Evolutionary conservation across 2,113 vertebrate species (phyloP), one percentile per base, ranked within the genome.

Genomic region (Callospermophilus lateralis): DNA sequence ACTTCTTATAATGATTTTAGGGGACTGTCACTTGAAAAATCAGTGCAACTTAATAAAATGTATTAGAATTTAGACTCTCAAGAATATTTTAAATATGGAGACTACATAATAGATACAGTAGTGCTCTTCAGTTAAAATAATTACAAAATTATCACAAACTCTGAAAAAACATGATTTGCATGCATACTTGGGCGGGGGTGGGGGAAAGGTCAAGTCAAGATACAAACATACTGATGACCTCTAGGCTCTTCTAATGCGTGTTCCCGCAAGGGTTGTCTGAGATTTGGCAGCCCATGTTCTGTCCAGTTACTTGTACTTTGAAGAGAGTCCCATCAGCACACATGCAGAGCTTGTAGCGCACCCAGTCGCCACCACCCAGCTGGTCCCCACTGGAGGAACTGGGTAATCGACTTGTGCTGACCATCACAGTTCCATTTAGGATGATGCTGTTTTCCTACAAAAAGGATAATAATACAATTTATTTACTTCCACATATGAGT

Each of bases 261-360:
- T 98, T 98, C 70, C 99, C 98, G 0, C 99, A 99, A 0, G 99
- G 99, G 93, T 99, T 99, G 96, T 99, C 99, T 28, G 99, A 98
- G 0, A 99, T 99, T 97, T 99, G 99, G 97, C 99, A 99, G 92
- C 99, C 99, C 99, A 99, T 99, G 98, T 99, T 99, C 45, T 98
- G 97, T 81, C 99, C 98, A 4, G 99, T 99, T 87, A 99, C 99
- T 97, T 99, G 99, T 0, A 99, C 99, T 90, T 99, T 99, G 98
- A 99, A 99, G 65, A 99, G 99, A 0, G 99, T 99, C 72, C 99
- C 99, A 0, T 99, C 99, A 0, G 99, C 99, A 92, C 99, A 99
- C 99, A 99, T 99, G 45, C 99, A 99, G 8, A 99, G 99, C 98
- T 99, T 99, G 98, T 99, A 99, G 48, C 99, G 99, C 96, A 99